phyloP scores from a whole-genome alignment of 2,113 vertebrate genomes.

The Tursiops truncatus region DNA sequence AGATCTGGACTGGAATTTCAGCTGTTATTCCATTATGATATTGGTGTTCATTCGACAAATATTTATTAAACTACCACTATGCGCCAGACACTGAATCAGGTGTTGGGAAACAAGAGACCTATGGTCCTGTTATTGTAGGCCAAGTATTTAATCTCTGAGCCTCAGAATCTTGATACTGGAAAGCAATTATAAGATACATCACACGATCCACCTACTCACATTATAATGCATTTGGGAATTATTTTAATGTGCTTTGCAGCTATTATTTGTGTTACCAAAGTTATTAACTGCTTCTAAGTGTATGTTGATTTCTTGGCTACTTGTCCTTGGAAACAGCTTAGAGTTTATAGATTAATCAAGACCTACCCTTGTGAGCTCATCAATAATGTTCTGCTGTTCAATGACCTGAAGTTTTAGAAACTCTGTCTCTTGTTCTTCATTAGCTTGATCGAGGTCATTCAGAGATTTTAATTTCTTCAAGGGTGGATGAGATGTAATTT shows the following conservation, averaged over 20 bases:
- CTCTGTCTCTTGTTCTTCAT: constrained; percentile 97
- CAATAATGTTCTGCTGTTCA: constrained; percentile 96
- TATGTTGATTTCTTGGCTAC: neutral
- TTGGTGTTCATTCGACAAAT: neutral
- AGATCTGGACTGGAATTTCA: neutral
- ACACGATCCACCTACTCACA: neutral
- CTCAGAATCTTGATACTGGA: neutral
- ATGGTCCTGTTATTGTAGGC: neutral
- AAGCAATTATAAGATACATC: neutral
- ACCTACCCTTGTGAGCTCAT: constrained; percentile 90
- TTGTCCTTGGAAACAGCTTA: neutral
- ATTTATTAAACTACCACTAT: neutral
- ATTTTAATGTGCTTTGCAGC: neutral
- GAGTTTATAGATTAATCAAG: neutral
- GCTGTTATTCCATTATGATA: neutral
- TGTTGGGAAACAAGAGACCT: neutral
- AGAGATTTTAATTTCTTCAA: constrained; percentile 97
- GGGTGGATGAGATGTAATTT: constrained; percentile 94
- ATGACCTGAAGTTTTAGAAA: constrained; percentile 99
- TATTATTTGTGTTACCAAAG: neutral
- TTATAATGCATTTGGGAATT: neutral
- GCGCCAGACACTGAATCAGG: neutral
- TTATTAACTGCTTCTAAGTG: neutral
- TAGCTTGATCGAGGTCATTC: constrained; percentile 98
- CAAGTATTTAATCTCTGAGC: neutral